A percentile compares a stretch with the other conserved stretches of the same genome.
These are phyloP conservation scores for Uloborus diversus DNA, from an alignment of 1,140 invertebrate genomes.

Conservation along the genomic window DNA sequence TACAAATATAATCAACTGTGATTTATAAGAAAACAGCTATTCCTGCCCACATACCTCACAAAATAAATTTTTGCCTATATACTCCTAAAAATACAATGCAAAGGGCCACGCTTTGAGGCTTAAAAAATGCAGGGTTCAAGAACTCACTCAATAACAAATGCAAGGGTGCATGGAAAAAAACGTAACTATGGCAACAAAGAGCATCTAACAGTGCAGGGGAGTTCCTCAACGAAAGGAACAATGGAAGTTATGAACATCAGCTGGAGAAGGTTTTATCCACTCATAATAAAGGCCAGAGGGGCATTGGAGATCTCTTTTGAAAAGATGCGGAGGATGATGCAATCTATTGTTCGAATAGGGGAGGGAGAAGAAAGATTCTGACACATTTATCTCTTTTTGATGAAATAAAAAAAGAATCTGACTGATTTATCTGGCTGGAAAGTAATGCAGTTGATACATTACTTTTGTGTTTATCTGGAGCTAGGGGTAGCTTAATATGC, in stretches of 20 bases:
- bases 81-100: no score
- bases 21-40: no score
- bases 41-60: no score
- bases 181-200: constrained; percentile 42
- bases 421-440: no score
- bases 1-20: no score
- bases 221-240: constrained; percentile 30
- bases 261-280: constrained; percentile 37
- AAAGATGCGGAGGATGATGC: constrained; percentile 30
- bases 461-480: constrained; percentile 22
- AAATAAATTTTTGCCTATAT: no score
- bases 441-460: constrained; percentile 16
- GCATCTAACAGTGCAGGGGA: not conserved
- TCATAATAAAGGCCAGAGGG: constrained; percentile 16
- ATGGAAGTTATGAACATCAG: constrained; percentile 47
- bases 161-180: not conserved
- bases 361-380: constrained; percentile 13
- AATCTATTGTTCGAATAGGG: constrained; percentile 11
- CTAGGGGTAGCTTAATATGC: constrained; percentile 4
- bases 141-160: constrained; percentile 34
- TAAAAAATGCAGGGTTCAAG: no score
- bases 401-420: no score
- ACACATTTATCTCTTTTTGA: constrained; percentile 50
- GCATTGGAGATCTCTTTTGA: constrained; percentile 1
- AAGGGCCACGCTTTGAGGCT: no score